phyloP scores from a whole-genome alignment of 2,797 vertebrate genomes.

The Danio jaintianensis region DNA sequence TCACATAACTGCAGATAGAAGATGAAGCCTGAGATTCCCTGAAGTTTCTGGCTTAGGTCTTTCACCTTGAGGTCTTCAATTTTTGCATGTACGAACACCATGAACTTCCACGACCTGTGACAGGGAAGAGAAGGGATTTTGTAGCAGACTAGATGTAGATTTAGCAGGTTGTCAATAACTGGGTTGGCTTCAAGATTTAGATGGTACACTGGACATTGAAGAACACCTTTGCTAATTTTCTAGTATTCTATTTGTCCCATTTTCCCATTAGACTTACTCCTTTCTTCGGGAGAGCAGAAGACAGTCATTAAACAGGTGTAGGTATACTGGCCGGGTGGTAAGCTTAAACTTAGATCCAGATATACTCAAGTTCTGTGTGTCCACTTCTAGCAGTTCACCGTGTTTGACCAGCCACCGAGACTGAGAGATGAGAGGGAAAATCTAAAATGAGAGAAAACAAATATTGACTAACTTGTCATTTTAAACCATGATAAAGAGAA shows the following conservation, averaged over 20 bases:
- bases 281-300: constrained; percentile 88
- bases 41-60: constrained; percentile 89
- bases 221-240: neutral
- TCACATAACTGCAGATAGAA: constrained; percentile 90
- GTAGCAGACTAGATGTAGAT: neutral
- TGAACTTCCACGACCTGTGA: constrained; percentile 86
- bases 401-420: constrained; percentile 94
- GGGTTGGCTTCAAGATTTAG: neutral
- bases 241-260: neutral
- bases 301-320: constrained; percentile 92
- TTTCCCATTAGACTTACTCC: constrained; percentile 81
- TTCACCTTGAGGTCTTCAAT: constrained; percentile 88
- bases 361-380: constrained; percentile 85
- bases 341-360: constrained; percentile 87
- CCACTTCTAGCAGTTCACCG: constrained; percentile 88
- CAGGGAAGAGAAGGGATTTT: constrained; percentile 40
- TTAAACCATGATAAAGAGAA: neutral
- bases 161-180: neutral
- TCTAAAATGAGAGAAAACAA: constrained; percentile 69
- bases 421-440: constrained; percentile 93
- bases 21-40: constrained; percentile 88
- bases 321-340: constrained; percentile 87
- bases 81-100: constrained; percentile 89
- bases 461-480: neutral
- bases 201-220: neutral